These are phyloP conservation scores for Diabrotica undecimpunctata DNA, from an alignment of 1,140 invertebrate genomes.

Conservation along the genomic window DNA sequence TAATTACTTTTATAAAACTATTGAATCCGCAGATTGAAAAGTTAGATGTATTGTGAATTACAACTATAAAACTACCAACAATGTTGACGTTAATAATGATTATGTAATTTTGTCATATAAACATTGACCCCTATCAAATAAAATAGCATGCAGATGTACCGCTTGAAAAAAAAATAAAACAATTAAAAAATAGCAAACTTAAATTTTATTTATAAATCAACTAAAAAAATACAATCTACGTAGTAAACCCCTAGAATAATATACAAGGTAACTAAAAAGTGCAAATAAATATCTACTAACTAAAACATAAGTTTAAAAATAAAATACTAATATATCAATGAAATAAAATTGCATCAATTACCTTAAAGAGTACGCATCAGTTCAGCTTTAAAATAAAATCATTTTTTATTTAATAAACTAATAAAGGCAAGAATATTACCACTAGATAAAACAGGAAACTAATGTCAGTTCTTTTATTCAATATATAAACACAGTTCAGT, in stretches of 20 bases:
- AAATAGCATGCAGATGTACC: slow-evolving; percentile 17
- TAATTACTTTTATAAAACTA: too few relatives aligned
- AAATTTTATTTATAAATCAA: slow-evolving; percentile 15
- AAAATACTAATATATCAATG: slow-evolving; percentile 19
- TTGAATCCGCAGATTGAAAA: too few relatives aligned
- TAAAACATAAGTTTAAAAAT: slow-evolving; percentile 26
- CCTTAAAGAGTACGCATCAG: slow-evolving; percentile 21
- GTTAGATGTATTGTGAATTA: too few relatives aligned
- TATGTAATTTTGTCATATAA: background rate
- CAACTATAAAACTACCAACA: too few relatives aligned
- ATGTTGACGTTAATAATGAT: too few relatives aligned
- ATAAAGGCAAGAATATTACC: slow-evolving; percentile 32
- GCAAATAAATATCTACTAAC: slow-evolving; percentile 34
- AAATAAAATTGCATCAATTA: slow-evolving; percentile 34
- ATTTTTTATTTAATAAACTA: background rate
- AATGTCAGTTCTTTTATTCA: slow-evolving; percentile 28
- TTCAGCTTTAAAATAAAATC: background rate
- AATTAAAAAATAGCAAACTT: background rate
- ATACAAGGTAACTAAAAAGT: slow-evolving; percentile 39
- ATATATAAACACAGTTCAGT: slow-evolving; percentile 13
- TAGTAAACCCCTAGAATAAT: slow-evolving; percentile 22
- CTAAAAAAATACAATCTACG: slow-evolving; percentile 26
- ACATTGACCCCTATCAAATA: slow-evolving; percentile 4
- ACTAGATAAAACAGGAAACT: slow-evolving; percentile 24
- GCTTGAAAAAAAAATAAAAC: background rate